Evolutionary conservation across 2,888 invertebrate species (phyloP).

Genomic region (Xylophagus ater): DNA sequence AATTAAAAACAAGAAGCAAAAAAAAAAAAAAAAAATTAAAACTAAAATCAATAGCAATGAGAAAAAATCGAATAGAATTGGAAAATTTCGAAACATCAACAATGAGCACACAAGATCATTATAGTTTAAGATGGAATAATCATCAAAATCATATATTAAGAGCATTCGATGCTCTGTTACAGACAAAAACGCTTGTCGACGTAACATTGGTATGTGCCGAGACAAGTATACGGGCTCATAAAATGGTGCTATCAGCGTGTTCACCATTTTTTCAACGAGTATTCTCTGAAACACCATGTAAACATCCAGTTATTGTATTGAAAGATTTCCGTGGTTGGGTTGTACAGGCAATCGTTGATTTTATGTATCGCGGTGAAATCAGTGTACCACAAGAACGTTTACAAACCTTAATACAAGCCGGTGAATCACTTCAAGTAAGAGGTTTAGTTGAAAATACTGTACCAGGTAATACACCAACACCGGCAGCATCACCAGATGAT

Average conservation of each 20-base stretch:
- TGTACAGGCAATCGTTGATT: constrained; percentile 80
- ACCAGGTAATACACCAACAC: constrained; percentile 37
- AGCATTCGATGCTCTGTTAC: constrained; percentile 79
- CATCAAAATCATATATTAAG: constrained; percentile 80
- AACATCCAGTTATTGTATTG: constrained; percentile 84
- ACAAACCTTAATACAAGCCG: constrained; percentile 72
- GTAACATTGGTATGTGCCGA: constrained; percentile 84
- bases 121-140: constrained; percentile 89
- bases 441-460: constrained; percentile 56
- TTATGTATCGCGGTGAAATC: constrained; percentile 90
- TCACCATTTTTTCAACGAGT: constrained; percentile 83
- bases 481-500: constrained; percentile 37
- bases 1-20: too few relatives aligned
- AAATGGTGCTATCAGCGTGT: constrained; percentile 79
- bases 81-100: constrained; percentile 16
- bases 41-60: not conserved
- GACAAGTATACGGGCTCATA: constrained; percentile 76
- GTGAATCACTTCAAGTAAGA: constrained; percentile 74
- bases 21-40: constrained; percentile 2
- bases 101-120: constrained; percentile 59
- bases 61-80: constrained; percentile 9
- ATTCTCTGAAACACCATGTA: constrained; percentile 84
- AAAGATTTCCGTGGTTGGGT: constrained; percentile 85
- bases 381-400: constrained; percentile 78
- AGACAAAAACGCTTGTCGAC: constrained; percentile 78